Percentiles rank a stretch among this genome's conserved stretches.
These are phyloP conservation scores for Melanerpes formicivorus DNA, from an alignment of 2,113 vertebrate genomes.

Conservation along the genomic window DNA sequence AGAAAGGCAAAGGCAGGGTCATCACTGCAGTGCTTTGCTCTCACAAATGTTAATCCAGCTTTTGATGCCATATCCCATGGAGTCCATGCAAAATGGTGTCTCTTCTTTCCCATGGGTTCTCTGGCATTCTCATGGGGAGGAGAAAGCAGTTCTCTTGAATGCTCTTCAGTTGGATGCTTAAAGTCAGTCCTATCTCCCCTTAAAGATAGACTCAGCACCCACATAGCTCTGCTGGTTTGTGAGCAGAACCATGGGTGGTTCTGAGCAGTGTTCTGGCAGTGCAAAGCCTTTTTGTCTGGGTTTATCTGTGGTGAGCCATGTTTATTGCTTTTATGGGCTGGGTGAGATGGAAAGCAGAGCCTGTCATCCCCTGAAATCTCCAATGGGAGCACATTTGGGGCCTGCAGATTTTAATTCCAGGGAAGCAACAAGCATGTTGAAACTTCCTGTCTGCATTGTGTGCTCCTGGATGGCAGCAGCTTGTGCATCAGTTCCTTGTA, in stretches of 20 bases:
- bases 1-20: not conserved
- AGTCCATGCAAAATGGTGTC: not conserved
- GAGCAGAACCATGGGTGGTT: not conserved
- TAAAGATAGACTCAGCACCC: not conserved
- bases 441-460: not conserved
- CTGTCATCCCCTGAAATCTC: not conserved
- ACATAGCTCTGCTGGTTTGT: rapidly evolving
- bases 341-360: not conserved
- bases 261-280: not conserved
- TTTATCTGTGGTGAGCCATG: not conserved
- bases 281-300: not conserved
- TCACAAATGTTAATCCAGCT: not conserved
- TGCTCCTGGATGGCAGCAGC: not conserved
- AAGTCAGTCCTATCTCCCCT: not conserved
- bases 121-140: not conserved
- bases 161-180: not conserved
- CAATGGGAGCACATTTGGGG: not conserved
- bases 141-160: not conserved
- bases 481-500: not conserved
- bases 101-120: not conserved
- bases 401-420: not conserved
- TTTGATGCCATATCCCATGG: not conserved
- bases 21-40: not conserved
- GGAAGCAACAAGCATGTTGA: not conserved
- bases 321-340: not conserved